Evolutionary conservation across 1,140 invertebrate species (phyloP).

Genomic region (Aphis gossypii): DNA sequence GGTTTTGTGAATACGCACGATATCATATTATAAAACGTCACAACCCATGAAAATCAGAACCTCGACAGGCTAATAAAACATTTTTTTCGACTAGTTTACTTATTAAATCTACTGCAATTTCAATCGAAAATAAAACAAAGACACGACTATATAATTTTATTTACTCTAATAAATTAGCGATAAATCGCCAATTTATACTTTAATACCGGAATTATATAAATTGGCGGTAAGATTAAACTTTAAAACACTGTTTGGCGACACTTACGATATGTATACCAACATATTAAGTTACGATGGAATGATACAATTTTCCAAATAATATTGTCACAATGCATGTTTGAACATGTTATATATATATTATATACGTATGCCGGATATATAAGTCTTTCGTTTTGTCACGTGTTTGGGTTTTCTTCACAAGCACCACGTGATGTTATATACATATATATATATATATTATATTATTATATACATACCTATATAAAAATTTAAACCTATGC

Average conservation of each 20-base stretch:
- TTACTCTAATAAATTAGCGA: neutral
- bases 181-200: neutral
- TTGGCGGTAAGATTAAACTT: neutral
- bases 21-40: neutral
- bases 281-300: neutral
- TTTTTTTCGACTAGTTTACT: neutral
- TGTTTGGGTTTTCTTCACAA: neutral
- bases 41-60: neutral
- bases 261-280: neutral
- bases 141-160: neutral
- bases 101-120: neutral
- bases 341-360: too few relatives aligned
- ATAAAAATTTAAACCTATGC: neutral
- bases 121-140: neutral
- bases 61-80: neutral
- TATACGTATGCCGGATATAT: neutral
- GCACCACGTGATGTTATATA: neutral
- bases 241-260: neutral
- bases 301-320: neutral
- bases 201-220: neutral
- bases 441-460: neutral
- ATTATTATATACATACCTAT: neutral
- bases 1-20: neutral
- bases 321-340: neutral
- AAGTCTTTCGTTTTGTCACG: conserved; percentile 13